These are phyloP conservation scores for Trigoniulus corallinus DNA, from an alignment of 1,140 invertebrate genomes.

Conservation along the genomic window DNA sequence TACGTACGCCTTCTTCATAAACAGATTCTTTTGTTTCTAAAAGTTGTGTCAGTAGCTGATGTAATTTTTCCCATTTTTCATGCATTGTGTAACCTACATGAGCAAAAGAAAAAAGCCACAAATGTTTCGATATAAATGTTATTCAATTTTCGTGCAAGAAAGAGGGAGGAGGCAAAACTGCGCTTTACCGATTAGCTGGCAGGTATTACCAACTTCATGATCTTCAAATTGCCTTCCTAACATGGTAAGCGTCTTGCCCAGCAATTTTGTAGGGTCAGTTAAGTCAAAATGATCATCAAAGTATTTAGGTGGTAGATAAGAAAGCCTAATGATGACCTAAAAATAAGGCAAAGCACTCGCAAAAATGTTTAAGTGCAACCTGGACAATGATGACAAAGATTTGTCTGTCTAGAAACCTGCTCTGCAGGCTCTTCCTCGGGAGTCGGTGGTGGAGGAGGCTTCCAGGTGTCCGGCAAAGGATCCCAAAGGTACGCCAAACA, in stretches of 20 bases:
- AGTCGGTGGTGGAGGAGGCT: conserved; percentile 13
- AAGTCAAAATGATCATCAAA: conserved; percentile 81
- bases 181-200: conserved; percentile 31
- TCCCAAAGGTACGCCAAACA: conserved; percentile 54
- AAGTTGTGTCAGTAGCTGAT: conserved; percentile 22
- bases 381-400: neutral
- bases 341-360: conserved; percentile 5
- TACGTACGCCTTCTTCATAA: conserved; percentile 18
- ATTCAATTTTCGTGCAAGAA: neutral
- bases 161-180: neutral
- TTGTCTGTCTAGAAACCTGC: neutral
- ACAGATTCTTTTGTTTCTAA: conserved; percentile 20
- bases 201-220: conserved; percentile 40
- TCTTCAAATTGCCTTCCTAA: conserved; percentile 34
- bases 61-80: conserved; percentile 44
- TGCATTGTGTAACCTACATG: conserved; percentile 48
- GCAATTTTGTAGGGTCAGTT: conserved; percentile 39
- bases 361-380: neutral
- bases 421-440: neutral
- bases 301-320: conserved; percentile 57
- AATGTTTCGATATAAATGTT: neutral
- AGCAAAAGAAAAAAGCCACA: conserved; percentile 7
- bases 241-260: conserved; percentile 59
- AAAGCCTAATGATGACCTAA: conserved; percentile 51
- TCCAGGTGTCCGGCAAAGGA: conserved; percentile 32